These are phyloP conservation scores for Seladonia tumulorum DNA, from an alignment of 2,888 invertebrate species.

Conservation along the genomic window DNA sequence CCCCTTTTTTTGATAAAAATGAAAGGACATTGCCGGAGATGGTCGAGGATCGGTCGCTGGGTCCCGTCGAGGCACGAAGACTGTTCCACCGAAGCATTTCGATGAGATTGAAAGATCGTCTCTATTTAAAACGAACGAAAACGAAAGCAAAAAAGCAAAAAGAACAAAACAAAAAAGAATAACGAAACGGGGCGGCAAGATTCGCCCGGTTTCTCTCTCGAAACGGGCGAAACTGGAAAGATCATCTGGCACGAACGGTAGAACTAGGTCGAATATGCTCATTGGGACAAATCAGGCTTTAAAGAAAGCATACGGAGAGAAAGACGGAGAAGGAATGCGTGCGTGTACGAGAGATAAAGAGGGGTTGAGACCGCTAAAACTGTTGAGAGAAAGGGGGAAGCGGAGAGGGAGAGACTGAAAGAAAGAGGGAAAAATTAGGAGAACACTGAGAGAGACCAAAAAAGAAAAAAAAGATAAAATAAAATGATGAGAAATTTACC, in stretches of 20 bases:
- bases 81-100: slow-evolving; percentile 80
- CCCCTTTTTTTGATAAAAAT: neutral
- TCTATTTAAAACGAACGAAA: slow-evolving; percentile 25
- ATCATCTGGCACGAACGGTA: slow-evolving; percentile 70
- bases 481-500: slow-evolving; percentile 56
- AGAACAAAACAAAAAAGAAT: neutral
- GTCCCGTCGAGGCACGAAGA: slow-evolving; percentile 67
- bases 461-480: slow-evolving; percentile 25
- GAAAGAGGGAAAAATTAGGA: slow-evolving; percentile 28
- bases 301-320: slow-evolving; percentile 44
- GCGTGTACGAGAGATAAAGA: slow-evolving; percentile 60
- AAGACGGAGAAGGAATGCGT: slow-evolving; percentile 52
- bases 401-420: slow-evolving; percentile 43
- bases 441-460: slow-evolving; percentile 37
- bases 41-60: slow-evolving; percentile 41
- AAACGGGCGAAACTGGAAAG: slow-evolving; percentile 51
- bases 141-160: neutral
- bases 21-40: neutral
- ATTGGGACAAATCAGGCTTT: slow-evolving; percentile 74
- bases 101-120: slow-evolving; percentile 71
- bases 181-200: slow-evolving; percentile 20
- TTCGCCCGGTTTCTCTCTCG: slow-evolving; percentile 36
- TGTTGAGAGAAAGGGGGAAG: slow-evolving; percentile 39
- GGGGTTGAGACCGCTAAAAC: slow-evolving; percentile 44
- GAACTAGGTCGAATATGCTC: slow-evolving; percentile 78